Percentiles rank a stretch among this genome's conserved stretches.
Evolutionary conservation across 2,797 vertebrate species (phyloP).

Genomic region (Rhynchotus rufescens): DNA sequence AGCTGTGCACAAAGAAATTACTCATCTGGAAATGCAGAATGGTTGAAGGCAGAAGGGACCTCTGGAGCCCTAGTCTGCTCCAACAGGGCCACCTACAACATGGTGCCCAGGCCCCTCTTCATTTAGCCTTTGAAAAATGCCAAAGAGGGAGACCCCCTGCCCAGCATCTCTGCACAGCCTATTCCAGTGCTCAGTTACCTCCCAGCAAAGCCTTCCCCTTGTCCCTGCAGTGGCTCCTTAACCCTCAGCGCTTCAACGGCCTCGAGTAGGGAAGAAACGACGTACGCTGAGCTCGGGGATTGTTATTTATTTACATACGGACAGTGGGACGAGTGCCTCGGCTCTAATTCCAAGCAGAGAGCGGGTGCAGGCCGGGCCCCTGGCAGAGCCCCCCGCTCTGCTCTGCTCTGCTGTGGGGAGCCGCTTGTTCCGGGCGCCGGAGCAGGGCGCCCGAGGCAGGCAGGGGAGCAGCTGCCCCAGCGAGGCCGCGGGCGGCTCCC

Average conservation of each 20-base stretch:
- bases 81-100: too few relatives aligned
- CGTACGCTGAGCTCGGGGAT: not conserved
- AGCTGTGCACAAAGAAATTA: not conserved
- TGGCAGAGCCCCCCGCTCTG: not conserved
- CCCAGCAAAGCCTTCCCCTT: too few relatives aligned
- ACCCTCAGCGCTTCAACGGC: not conserved
- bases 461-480: not conserved
- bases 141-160: too few relatives aligned
- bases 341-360: slow-evolving; percentile 22
- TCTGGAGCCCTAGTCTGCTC: too few relatives aligned
- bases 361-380: not conserved
- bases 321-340: slow-evolving; percentile 11
- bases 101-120: too few relatives aligned
- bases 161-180: too few relatives aligned
- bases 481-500: not conserved
- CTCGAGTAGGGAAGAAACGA: not conserved
- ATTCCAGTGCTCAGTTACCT: too few relatives aligned
- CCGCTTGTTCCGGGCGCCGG: not conserved
- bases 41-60: too few relatives aligned
- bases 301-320: slow-evolving; percentile 65
- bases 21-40: not conserved
- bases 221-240: not conserved
- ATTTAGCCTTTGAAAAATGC: too few relatives aligned
- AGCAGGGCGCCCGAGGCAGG: not conserved
- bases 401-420: accelerated